Evolutionary conservation across 1,140 invertebrate genomes (phyloP).

Genomic region (Cydia fagiglandana): DNA sequence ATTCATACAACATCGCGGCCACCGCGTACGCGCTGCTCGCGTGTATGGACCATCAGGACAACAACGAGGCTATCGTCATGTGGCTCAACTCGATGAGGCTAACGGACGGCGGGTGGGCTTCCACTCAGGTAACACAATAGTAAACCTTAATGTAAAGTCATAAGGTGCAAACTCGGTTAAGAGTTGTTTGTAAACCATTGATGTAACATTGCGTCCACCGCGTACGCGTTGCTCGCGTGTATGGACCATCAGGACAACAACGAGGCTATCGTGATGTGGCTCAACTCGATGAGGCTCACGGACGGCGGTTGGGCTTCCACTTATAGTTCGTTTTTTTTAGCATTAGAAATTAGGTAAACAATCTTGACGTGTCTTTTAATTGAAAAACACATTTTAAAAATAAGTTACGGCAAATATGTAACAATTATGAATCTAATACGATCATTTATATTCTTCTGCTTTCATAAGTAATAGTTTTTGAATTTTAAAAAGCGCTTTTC

Average conservation of each 20-base stretch:
- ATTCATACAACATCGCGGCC: constrained; percentile 94
- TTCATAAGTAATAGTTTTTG: no score
- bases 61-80: constrained; percentile 91
- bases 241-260: constrained; percentile 89
- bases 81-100: constrained; percentile 96
- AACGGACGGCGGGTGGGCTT: constrained; percentile 96
- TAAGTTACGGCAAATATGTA: no score
- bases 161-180: no score
- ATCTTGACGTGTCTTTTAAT: no score
- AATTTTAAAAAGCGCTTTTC: no score
- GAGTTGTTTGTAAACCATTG: no score
- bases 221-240: constrained; percentile 94
- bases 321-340: no score
- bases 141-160: not conserved
- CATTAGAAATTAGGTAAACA: no score
- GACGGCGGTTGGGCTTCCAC: constrained; percentile 97
- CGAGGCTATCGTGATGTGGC: constrained; percentile 94
- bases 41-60: constrained; percentile 90
- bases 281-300: constrained; percentile 94
- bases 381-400: no score
- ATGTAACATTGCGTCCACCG: constrained; percentile 93
- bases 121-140: constrained; percentile 85
- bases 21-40: constrained; percentile 96
- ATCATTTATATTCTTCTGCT: no score
- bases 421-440: no score